Base-by-base conservation (phyloP, 2,797 vertebrate genomes). In the Triplophysa bombifrons region DNA sequence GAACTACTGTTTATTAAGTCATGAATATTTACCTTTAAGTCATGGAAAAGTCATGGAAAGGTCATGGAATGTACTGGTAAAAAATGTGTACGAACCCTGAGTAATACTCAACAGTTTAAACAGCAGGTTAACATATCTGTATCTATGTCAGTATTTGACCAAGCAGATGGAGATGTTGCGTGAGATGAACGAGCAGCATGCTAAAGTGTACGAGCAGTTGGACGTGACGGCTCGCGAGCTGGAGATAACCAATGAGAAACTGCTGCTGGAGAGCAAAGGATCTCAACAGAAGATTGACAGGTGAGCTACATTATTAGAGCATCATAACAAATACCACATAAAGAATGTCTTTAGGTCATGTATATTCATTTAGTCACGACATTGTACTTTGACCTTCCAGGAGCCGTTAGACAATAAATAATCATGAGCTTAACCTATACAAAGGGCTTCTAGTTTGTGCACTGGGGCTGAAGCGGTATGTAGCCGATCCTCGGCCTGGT, bases 121-220 rank as follows among this genome's bases (percentile, higher is more conserved):
- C 22, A 19, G 16, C 20, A 3, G 63, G 55, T 50, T 65, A 48
- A 17, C 38, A 22, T 17, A 14, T 58, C 4, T 65, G 48, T 14
- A 20, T 19, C 69, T 71, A 16, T 61, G 66, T 27, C 86, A 99
- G 98, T 98, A 99, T 86, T 90, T 99, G 88, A 96, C 95, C 88
- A 98, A 98, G 88, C 98, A 99, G 88, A 88, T 98, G 85, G 98
- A 98, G 82, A 97, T 92, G 82, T 71, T 98, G 82, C 88, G 98
- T 68, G 96, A 97, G 22, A 95, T 98, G 94, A 98, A 98, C 0
- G 97, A 99, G 83, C 98, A 98, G 90, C 97, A 99, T 0, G 97
- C 97, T 0, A 98, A 98, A 83, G 97, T 99, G 80, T 99, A 99
- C 0, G 98, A 99, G 84, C 98, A 99, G 93, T 90, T 99, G 91